Conservation (phyloP, 2,888 invertebrate species). For the Polyommatus iphigenia region DNA sequence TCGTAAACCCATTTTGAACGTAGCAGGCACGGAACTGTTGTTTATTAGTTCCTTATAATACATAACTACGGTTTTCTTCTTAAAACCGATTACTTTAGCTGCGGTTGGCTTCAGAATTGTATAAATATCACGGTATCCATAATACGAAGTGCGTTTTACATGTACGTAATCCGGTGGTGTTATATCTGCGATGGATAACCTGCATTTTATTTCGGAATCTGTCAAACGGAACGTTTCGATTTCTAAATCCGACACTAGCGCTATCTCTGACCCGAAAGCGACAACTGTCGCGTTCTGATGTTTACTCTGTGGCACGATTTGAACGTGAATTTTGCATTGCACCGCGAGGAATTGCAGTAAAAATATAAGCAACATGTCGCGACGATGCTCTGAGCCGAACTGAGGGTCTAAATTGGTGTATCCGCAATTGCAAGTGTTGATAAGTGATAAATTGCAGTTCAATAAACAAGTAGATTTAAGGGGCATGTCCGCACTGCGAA, state of each 20-base stretch:
- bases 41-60: background rate
- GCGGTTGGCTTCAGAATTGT: background rate
- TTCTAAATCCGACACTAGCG: background rate
- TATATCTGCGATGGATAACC: background rate
- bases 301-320: conserved; percentile 3
- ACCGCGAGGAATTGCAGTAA: background rate
- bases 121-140: background rate
- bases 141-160: background rate
- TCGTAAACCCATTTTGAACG: background rate
- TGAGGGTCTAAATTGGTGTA: background rate
- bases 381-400: background rate
- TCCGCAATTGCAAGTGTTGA: background rate
- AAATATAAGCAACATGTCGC: background rate
- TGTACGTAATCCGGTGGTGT: background rate
- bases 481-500: background rate
- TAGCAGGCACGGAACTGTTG: background rate
- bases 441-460: background rate
- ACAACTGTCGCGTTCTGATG: background rate
- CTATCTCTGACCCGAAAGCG: background rate
- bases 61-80: background rate
- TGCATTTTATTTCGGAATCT: background rate
- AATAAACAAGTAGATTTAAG: background rate
- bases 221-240: background rate
- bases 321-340: conserved; percentile 6
- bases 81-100: background rate